Conservation (phyloP, 2,113 vertebrate species). For the Pungitius pungitius region DNA sequence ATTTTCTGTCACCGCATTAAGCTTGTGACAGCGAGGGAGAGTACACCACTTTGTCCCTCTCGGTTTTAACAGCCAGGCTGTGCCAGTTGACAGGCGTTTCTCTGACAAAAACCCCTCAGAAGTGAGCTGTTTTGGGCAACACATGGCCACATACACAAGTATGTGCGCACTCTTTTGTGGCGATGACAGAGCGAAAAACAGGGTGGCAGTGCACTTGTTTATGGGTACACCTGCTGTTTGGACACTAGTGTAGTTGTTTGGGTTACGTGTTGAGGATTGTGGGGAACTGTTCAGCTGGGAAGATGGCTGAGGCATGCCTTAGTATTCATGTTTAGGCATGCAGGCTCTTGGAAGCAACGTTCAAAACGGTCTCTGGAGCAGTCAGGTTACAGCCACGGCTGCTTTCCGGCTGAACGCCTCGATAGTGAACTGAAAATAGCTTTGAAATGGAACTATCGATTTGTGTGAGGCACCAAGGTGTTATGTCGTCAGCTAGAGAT, state of each 20-base stretch:
- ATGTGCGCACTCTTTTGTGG: background rate
- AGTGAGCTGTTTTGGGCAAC: slow-evolving; percentile 3
- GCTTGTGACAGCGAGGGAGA: slow-evolving; percentile 18
- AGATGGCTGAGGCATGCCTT: background rate
- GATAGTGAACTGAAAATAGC: background rate
- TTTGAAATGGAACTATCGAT: slow-evolving; percentile 38
- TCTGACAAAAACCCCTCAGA: slow-evolving; percentile 8
- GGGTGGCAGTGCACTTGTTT: background rate
- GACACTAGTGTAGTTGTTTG: slow-evolving; percentile 3
- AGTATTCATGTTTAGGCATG: slow-evolving; percentile 50
- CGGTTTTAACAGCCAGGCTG: slow-evolving; percentile 27
- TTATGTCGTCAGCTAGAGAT: slow-evolving; percentile 18
- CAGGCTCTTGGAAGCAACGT: slow-evolving; percentile 27
- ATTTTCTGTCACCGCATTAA: slow-evolving; percentile 5
- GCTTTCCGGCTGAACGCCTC: background rate
- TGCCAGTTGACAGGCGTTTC: background rate
- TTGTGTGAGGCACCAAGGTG: slow-evolving; percentile 23
- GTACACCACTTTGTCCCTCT: slow-evolving; percentile 19
- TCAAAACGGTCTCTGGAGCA: slow-evolving; percentile 14
- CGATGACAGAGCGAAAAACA: background rate
- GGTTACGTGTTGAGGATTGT: background rate
- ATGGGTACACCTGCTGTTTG: background rate
- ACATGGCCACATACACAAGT: background rate
- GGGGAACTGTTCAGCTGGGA: slow-evolving; percentile 19
- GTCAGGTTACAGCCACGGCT: background rate